Conservation (phyloP, 1,140 invertebrate species). For the Apis cerana region DNA sequence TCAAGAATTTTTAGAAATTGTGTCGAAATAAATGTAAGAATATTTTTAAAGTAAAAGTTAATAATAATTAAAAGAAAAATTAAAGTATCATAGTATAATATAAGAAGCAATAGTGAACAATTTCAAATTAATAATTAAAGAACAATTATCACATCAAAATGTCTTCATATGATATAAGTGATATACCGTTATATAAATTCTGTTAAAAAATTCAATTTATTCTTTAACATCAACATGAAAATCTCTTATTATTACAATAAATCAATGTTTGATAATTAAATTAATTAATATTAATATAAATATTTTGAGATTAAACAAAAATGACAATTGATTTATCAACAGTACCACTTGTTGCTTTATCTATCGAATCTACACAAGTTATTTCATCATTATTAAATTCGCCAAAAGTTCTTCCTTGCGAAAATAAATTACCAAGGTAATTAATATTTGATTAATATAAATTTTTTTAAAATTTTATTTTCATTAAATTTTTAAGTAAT, state of each 20-base stretch:
- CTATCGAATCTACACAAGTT: slow-evolving; percentile 76
- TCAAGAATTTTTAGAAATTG: background rate
- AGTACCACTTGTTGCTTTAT: slow-evolving; percentile 84
- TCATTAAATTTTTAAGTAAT: background rate
- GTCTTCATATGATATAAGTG: background rate
- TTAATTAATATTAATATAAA: background rate
- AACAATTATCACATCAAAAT: background rate
- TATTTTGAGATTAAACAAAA: slow-evolving; percentile 7
- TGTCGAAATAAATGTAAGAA: background rate
- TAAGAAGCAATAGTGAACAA: background rate
- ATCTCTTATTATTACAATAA: background rate
- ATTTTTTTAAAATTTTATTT: background rate
- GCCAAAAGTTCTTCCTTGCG: slow-evolving; percentile 82
- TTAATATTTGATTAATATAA: background rate
- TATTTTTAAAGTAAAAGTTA: background rate
- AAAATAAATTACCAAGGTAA: slow-evolving; percentile 82
- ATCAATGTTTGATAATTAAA: background rate
- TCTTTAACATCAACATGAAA: background rate
- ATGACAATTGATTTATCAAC: slow-evolving; percentile 84
- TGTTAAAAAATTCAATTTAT: background rate
- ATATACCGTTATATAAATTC: background rate
- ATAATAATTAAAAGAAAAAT: background rate
- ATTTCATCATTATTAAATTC: slow-evolving; percentile 83
- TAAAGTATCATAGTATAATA: too few relatives aligned
- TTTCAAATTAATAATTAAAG: background rate